Percentiles rank a stretch among this genome's conserved stretches.
Evolutionary conservation across 2,797 vertebrate species (phyloP).

Genomic region (Myotis findleyi): DNA sequence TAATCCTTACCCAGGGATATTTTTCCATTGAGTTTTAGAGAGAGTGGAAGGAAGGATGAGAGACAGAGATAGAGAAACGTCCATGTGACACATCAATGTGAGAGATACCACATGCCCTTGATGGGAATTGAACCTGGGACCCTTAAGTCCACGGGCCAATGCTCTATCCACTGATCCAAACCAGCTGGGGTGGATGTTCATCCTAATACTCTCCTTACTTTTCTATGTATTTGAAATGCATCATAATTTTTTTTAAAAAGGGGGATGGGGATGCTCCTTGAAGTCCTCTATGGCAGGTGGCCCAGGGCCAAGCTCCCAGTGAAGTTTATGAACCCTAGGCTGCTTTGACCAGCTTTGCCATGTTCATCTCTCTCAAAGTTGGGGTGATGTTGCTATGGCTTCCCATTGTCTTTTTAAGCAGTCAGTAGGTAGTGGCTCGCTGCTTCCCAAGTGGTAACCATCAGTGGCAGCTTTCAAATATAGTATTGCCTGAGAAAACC

Average conservation of each 20-base stretch:
- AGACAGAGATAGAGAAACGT: too few relatives aligned
- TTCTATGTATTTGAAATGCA: background rate
- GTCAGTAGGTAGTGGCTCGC: background rate
- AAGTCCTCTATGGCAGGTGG: background rate
- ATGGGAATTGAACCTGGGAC: too few relatives aligned
- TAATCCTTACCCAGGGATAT: too few relatives aligned
- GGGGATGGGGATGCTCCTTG: background rate
- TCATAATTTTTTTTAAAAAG: background rate
- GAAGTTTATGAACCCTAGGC: background rate
- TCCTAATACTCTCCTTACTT: conserved; percentile 24
- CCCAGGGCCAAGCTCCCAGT: background rate
- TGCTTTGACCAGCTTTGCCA: background rate
- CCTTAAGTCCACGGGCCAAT: too few relatives aligned
- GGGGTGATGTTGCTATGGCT: background rate
- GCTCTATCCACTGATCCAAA: too few relatives aligned
- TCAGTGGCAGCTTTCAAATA: background rate
- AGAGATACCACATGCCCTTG: too few relatives aligned
- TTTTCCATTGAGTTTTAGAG: too few relatives aligned
- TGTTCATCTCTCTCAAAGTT: background rate
- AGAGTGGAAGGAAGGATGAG: too few relatives aligned
- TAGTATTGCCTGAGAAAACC: conserved; percentile 15
- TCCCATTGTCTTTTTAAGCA: background rate
- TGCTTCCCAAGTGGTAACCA: background rate
- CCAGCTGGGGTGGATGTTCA: too few relatives aligned
- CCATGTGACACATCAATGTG: too few relatives aligned